A percentile compares a stretch with the other conserved stretches of the same genome.
Evolutionary conservation across 92 coral and sea anemone genomes (phyloP).

Genomic region (Nematostella vectensis): DNA sequence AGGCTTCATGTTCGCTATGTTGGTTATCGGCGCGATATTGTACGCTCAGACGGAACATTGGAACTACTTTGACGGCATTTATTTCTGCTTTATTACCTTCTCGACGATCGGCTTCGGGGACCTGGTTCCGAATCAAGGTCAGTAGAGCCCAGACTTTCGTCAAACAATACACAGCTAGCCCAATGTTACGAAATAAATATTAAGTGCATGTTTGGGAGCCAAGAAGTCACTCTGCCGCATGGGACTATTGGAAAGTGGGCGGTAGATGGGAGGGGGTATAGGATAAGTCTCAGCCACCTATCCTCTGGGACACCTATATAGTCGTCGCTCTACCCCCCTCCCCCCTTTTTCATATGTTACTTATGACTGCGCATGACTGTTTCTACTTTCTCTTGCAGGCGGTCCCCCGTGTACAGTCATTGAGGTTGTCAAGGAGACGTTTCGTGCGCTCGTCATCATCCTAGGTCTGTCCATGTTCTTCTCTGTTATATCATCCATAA

Average conservation of each 20-base stretch:
- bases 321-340: no score
- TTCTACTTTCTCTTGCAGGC: no score
- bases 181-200: no score
- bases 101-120: conserved; percentile 97
- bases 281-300: no score
- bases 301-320: no score
- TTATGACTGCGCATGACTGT: no score
- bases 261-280: no score
- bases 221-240: no score
- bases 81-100: conserved; percentile 87
- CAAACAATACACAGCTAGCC: no score
- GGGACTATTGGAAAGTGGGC: no score
- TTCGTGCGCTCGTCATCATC: conserved; percentile 71
- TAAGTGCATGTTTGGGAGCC: no score
- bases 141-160: conserved; percentile 7
- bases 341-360: no score
- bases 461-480: conserved; percentile 90
- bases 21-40: conserved; percentile 66
- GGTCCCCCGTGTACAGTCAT: conserved; percentile 50
- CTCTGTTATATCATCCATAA: conserved; percentile 72
- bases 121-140: conserved; percentile 92
- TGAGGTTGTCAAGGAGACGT: conserved; percentile 49
- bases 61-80: conserved; percentile 83
- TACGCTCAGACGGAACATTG: conserved; percentile 78
- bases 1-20: conserved; percentile 55